Conservation (phyloP, 2,797 vertebrate genomes). For the Catostomus latipinnis region DNA sequence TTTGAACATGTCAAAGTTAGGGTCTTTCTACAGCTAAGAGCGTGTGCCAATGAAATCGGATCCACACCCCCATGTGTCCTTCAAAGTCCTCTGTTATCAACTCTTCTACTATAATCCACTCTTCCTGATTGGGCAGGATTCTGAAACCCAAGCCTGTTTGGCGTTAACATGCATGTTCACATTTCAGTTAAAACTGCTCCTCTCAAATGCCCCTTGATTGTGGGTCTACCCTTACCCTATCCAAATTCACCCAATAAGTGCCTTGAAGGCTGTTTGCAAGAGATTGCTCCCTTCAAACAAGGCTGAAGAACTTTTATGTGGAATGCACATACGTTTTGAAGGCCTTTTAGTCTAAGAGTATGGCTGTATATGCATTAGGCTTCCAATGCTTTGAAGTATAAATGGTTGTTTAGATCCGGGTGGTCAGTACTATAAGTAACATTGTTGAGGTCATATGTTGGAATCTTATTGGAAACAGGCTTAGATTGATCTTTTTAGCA, state of each 20-base stretch:
- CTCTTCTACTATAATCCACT: constrained; percentile 65
- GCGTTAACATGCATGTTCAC: constrained; percentile 57
- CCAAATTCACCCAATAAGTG: constrained; percentile 53
- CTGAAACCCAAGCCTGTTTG: constrained; percentile 65
- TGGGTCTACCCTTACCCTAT: constrained; percentile 68
- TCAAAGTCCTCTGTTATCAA: constrained; percentile 71
- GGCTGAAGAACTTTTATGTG: constrained; percentile 60
- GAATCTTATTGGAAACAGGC: neutral
- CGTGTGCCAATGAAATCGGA: constrained; percentile 58
- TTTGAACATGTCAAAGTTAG: neutral
- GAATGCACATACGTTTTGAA: constrained; percentile 45
- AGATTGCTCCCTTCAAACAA: constrained; percentile 62
- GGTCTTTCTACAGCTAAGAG: neutral
- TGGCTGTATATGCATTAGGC: constrained; percentile 3
- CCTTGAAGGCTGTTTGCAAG: constrained; percentile 57
- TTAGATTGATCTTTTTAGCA: neutral
- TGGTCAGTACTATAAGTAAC: constrained; percentile 76
- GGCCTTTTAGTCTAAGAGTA: constrained; percentile 7
- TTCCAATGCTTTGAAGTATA: constrained; percentile 53
- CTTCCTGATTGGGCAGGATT: constrained; percentile 59
- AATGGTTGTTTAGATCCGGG: constrained; percentile 66
- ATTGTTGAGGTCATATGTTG: constrained; percentile 23
- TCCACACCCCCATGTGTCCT: constrained; percentile 59
- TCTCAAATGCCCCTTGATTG: constrained; percentile 70
- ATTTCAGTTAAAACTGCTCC: constrained; percentile 65